phyloP scores from a whole-genome alignment of 2,888 invertebrate genomes.

The Patella pellucida region DNA sequence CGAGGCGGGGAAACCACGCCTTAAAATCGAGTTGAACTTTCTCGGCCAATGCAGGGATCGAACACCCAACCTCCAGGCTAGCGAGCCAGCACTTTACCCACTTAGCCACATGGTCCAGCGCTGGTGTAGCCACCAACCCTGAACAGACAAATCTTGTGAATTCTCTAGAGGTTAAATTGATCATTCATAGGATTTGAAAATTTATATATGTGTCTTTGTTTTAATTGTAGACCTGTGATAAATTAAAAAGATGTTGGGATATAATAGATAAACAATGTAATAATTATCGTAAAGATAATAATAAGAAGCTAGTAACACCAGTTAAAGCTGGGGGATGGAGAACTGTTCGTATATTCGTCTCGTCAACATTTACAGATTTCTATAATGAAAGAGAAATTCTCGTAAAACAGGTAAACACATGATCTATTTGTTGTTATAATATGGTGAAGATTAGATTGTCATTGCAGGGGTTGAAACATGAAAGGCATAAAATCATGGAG shows the following conservation, averaged over 20 bases:
- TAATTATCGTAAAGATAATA: background rate
- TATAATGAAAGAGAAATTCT: constrained; percentile 67
- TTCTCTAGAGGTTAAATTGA: no score
- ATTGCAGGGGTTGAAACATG: no score
- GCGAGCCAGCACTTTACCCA: no score
- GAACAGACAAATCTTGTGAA: no score
- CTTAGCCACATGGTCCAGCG: no score
- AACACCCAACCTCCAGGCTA: no score
- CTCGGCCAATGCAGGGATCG: no score
- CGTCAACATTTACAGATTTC: constrained; percentile 70
- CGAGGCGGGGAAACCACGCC: no score
- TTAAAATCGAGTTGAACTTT: no score
- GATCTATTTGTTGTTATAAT: background rate
- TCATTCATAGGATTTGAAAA: background rate
- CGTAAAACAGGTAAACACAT: constrained; percentile 61
- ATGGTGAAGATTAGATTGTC: no score
- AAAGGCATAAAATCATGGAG: no score
- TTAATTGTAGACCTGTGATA: background rate
- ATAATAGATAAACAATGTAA: constrained; percentile 1
- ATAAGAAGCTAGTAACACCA: background rate
- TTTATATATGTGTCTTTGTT: background rate
- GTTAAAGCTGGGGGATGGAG: constrained; percentile 50
- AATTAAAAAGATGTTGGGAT: constrained; percentile 1
- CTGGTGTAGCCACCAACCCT: no score
- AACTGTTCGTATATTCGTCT: constrained; percentile 67